A percentile compares a stretch with the other conserved stretches of the same genome.
Evolutionary conservation across 2,797 vertebrate species (phyloP).

Genomic region (Tokudaia tokunoshimensis): DNA sequence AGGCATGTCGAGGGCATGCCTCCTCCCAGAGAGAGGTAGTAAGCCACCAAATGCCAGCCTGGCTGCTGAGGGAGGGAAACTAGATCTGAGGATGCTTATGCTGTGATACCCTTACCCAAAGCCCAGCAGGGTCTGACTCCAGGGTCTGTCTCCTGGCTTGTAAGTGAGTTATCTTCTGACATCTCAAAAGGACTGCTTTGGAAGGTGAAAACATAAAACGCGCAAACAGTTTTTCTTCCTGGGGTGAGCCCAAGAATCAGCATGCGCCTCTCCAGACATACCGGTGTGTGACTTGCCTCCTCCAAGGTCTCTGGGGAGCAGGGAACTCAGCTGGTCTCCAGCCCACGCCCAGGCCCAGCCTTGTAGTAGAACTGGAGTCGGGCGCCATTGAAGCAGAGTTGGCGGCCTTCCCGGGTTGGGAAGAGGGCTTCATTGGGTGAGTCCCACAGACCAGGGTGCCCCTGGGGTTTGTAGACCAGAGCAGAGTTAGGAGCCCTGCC

Average conservation of each 20-base stretch:
- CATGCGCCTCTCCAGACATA: not conserved
- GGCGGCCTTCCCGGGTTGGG: not conserved
- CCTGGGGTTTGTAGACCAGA: not conserved
- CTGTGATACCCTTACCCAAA: not conserved
- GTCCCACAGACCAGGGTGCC: not conserved
- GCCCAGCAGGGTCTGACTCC: not conserved
- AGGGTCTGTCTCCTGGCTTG: not conserved
- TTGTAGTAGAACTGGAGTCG: not conserved
- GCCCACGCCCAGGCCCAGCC: not conserved
- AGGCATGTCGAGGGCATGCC: not conserved
- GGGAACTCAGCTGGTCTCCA: not conserved
- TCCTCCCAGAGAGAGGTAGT: not conserved
- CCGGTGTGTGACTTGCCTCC: not conserved
- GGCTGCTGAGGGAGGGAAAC: not conserved
- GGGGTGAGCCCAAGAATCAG: not conserved
- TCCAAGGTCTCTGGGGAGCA: not conserved
- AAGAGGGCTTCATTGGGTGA: not conserved
- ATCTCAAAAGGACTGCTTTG: not conserved
- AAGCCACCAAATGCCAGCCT: not conserved
- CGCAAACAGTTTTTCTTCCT: not conserved
- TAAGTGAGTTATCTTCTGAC: not conserved
- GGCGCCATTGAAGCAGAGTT: not conserved
- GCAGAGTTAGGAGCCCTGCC: not conserved
- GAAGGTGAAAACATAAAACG: not conserved
- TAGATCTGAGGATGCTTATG: no score